These are phyloP conservation scores for Halichondria panicea DNA, from an alignment of 37 sponge, comb jelly and placozoan genomes.

Conservation along the genomic window DNA sequence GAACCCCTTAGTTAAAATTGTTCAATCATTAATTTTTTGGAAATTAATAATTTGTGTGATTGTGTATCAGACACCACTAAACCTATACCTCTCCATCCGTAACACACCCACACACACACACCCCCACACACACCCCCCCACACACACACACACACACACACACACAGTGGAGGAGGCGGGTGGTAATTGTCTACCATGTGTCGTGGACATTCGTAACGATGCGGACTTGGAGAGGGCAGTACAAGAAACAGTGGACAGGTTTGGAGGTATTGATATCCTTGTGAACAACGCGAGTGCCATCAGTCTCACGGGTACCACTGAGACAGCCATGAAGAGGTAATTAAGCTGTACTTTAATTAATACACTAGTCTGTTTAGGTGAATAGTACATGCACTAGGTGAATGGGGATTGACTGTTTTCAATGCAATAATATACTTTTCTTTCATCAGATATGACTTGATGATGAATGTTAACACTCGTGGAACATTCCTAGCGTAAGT, in stretches of 20 bases:
- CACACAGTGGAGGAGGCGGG: constrained; percentile 92
- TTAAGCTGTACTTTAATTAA: neutral
- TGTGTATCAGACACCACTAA: no score
- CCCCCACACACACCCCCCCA: no score
- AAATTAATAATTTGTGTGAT: no score
- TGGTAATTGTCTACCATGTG: constrained; percentile 93
- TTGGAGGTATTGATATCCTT: constrained; percentile 97
- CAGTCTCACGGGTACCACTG: constrained; percentile 85
- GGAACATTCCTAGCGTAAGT: constrained; percentile 91
- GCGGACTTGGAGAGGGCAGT: constrained; percentile 81
- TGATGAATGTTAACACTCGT: constrained; percentile 96
- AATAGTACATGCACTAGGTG: neutral
- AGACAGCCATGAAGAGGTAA: constrained; percentile 93
- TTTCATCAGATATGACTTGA: constrained; percentile 86
- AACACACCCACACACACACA: no score
- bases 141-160: no score
- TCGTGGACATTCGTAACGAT: constrained; percentile 92
- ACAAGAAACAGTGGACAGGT: constrained; percentile 75
- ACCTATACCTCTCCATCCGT: no score
- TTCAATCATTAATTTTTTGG: no score
- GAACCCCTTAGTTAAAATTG: no score
- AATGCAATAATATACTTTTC: no score
- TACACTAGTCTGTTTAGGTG: neutral
- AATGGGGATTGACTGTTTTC: neutral
- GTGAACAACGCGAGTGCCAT: constrained; percentile 99